Evolutionary conservation across 1,140 invertebrate genomes (phyloP).

Genomic region (Trichomalopsis sarcophagae): DNA sequence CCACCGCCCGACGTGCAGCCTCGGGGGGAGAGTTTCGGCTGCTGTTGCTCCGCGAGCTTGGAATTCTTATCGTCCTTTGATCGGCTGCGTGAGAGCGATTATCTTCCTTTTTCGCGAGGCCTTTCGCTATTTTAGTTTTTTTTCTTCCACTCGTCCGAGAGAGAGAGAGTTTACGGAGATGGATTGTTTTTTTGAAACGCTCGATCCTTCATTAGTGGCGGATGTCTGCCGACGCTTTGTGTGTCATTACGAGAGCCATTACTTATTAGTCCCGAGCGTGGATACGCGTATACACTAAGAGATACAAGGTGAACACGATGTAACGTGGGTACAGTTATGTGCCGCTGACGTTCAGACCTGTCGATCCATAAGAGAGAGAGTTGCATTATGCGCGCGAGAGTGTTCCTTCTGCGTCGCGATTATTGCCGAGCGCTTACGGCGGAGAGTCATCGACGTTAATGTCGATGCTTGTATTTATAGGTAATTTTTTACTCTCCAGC

Average conservation of each 20-base stretch:
- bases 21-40: background rate
- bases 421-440: background rate
- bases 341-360: background rate
- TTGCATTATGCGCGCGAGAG: background rate
- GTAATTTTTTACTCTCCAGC: background rate
- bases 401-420: background rate
- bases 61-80: conserved; percentile 39
- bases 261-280: conserved; percentile 7
- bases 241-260: background rate
- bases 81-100: background rate
- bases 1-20: background rate
- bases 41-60: conserved; percentile 11
- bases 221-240: background rate
- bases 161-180: background rate
- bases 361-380: too few species aligned
- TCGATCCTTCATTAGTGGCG: background rate
- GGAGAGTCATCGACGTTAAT: background rate
- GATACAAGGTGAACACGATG: conserved; percentile 11
- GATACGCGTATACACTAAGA: background rate
- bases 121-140: conserved; percentile 1
- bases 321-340: background rate
- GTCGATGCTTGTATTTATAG: conserved; percentile 1
- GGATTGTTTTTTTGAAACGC: background rate
- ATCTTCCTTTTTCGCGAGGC: background rate
- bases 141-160: background rate